Base-by-base conservation (phyloP, 1,140 invertebrate species). In the Drosophila busckii region DNA sequence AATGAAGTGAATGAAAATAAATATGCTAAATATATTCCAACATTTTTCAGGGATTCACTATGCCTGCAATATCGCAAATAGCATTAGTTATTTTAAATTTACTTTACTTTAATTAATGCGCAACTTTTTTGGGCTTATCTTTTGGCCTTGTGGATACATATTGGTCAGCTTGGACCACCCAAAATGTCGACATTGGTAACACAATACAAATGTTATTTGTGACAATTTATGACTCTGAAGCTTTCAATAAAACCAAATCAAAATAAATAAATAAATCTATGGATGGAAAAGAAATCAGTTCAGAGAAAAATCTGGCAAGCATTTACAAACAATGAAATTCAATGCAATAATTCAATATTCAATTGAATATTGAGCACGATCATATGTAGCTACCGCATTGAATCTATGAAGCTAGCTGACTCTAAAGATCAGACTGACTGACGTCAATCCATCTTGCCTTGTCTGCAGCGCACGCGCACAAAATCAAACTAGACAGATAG, bases 321-420 rank as follows among this genome's bases (percentile, higher is more conserved):
- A 85, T 85, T 85, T 85, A 85, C 83, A 85, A 85, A 85, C 83
- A 85, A 85, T 85, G 83, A 83, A 83, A 85, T 85, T 83, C 83
- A 85, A 85, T 85, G 71, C 83, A 85, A 85, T 83, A 78, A 83
- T 75, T 85, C 83, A 83, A 85, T 70, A 85, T 85, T 85, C 83
- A 83, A 85, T 85, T 85, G 83, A 85, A 85, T 85, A 78, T 85
- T 85, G 85, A 85, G 83, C 80, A 83, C 60, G 66, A 46, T 41
- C 60, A 25, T 32, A 29, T 19, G 13, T 26, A 19, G 25, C 60
- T 45, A 41, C 55, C 48, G 42, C 48, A 45, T 61, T 49, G 68
- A 58, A 52, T 58, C 53, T 50, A 13, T 50, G 49, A 61, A 54
- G 54, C 49, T 54, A 45, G 58, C 48, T 44, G 32, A 37, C 41